Evolutionary conservation across 2,113 vertebrate species (phyloP).

Genomic region (Mormyrus lacerda): DNA sequence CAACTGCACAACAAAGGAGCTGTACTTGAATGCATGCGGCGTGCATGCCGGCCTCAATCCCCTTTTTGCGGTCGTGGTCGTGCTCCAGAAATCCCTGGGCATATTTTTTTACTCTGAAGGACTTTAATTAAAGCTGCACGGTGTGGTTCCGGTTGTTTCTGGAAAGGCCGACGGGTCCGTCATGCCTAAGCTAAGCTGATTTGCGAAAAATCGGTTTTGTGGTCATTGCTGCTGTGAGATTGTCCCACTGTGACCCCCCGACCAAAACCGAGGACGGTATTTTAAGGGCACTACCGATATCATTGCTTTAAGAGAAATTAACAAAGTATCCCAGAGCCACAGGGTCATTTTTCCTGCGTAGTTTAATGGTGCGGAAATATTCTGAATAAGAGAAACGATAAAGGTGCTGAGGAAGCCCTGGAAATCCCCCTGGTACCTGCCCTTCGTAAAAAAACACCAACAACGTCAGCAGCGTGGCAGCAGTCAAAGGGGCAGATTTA

Average conservation of each 20-base stretch:
- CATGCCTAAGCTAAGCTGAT: background rate
- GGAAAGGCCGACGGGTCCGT: background rate
- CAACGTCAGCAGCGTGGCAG: background rate
- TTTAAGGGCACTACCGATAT: background rate
- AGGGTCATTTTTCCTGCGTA: background rate
- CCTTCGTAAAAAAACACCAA: background rate
- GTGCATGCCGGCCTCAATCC: background rate
- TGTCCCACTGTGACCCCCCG: background rate
- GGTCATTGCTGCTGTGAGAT: background rate
- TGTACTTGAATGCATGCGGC: slow-evolving; percentile 17
- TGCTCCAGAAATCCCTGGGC: background rate
- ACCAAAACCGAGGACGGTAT: background rate
- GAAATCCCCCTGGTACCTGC: background rate
- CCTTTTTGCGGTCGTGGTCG: background rate
- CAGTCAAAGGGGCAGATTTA: background rate
- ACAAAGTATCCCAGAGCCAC: background rate
- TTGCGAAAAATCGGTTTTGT: background rate
- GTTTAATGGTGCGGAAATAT: background rate
- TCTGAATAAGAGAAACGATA: background rate
- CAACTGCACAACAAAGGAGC: slow-evolving; percentile 14
- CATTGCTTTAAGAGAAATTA: background rate
- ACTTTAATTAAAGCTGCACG: slow-evolving; percentile 3
- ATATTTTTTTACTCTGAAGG: slow-evolving; percentile 2
- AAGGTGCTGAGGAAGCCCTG: background rate
- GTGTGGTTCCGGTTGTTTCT: background rate